A percentile compares a stretch with the other conserved stretches of the same genome.
Evolutionary conservation across 2,113 vertebrate species (phyloP).

Genomic region (Apteryx mantelli): DNA sequence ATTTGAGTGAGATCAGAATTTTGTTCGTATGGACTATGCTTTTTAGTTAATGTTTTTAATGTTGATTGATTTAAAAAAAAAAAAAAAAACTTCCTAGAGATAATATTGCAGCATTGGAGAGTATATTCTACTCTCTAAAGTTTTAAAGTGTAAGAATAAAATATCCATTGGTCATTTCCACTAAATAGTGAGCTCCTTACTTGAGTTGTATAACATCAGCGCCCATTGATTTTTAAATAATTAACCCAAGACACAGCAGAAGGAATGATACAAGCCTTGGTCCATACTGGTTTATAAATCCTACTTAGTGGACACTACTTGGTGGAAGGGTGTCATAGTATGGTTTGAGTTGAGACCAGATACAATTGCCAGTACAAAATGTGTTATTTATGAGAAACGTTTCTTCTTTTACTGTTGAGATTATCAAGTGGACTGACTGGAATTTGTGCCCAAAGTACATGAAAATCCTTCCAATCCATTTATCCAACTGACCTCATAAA

Average conservation of each 20-base stretch:
- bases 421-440: fast-evolving
- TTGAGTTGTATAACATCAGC: neutral
- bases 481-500: neutral
- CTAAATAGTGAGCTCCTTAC: neutral
- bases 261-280: neutral
- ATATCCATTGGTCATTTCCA: neutral
- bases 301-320: neutral
- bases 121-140: neutral
- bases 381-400: neutral
- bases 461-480: neutral
- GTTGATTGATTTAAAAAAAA: neutral
- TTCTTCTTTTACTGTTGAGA: neutral
- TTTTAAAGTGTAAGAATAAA: neutral
- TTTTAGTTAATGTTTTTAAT: neutral
- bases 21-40: neutral
- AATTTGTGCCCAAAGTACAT: neutral
- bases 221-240: neutral
- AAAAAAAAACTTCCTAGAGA: neutral
- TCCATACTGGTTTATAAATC: neutral
- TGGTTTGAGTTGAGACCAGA: neutral
- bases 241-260: neutral
- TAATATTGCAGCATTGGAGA: neutral
- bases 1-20: neutral
- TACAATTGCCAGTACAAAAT: neutral
- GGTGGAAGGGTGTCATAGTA: neutral